phyloP scores from a whole-genome alignment of 2,888 invertebrate genomes.

The Drosophila pseudotakahashii region DNA sequence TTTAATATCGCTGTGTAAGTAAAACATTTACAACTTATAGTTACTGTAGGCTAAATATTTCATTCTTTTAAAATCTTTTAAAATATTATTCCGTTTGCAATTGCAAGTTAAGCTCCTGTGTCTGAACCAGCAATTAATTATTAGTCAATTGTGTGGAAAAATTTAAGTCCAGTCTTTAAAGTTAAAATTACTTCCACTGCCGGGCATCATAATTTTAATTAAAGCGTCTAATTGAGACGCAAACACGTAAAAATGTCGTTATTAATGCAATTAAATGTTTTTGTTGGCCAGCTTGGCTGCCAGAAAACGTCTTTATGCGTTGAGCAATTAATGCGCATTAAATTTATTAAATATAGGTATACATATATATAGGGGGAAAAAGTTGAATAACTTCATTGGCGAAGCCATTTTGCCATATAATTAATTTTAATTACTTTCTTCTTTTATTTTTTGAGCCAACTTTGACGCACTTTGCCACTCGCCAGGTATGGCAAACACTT shows the following conservation, averaged over 20 bases:
- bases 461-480: constrained; percentile 34
- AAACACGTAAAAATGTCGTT: constrained; percentile 62
- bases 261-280: constrained; percentile 59
- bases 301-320: constrained; percentile 30
- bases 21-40: too few species aligned
- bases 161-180: constrained; percentile 10
- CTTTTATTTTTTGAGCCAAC: constrained; percentile 40
- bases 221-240: constrained; percentile 57
- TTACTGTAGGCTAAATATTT: too few species aligned
- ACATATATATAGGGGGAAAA: constrained; percentile 5
- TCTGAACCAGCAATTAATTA: not conserved
- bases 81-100: too few species aligned
- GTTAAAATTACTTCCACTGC: constrained; percentile 23
- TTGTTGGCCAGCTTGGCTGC: constrained; percentile 31
- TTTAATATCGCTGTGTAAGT: too few species aligned
- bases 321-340: constrained; percentile 42
- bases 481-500: constrained; percentile 33
- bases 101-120: not conserved
- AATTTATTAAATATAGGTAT: constrained; percentile 25
- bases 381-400: constrained; percentile 40
- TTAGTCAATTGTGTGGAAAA: constrained; percentile 9
- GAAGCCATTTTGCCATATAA: constrained; percentile 32
- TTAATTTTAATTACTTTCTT: constrained; percentile 46
- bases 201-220: constrained; percentile 45
- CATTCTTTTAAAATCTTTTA: too few species aligned